Evolutionary conservation across 2,113 vertebrate species (phyloP).

Genomic region (Salvator merianae): DNA sequence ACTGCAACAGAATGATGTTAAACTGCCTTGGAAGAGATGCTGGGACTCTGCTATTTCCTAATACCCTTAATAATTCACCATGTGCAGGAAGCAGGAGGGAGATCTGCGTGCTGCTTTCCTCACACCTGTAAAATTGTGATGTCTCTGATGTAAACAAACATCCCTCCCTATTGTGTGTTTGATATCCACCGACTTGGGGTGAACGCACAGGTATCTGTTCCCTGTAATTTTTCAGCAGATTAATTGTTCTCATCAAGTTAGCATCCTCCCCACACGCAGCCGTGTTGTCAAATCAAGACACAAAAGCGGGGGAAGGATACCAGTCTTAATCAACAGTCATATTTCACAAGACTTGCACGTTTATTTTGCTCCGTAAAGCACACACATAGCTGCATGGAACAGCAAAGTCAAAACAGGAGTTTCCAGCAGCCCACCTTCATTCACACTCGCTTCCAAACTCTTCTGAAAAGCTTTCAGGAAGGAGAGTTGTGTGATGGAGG

Average conservation of each 20-base stretch:
- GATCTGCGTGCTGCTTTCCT: not conserved
- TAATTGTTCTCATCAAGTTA: not conserved
- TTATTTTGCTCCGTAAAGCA: not conserved
- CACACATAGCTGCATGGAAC: not conserved
- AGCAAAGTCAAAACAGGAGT: not conserved
- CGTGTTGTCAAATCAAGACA: not conserved
- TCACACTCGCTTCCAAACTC: too few species aligned
- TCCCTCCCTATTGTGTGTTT: not conserved
- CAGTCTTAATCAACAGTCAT: too few species aligned
- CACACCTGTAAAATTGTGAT: not conserved
- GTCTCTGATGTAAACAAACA: constrained; percentile 7
- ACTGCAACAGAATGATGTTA: not conserved
- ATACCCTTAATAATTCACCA: not conserved
- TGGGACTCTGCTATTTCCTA: not conserved
- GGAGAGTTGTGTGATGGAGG: too few species aligned
- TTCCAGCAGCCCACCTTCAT: not conserved
- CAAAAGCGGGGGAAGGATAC: not conserved
- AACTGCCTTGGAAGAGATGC: too few species aligned
- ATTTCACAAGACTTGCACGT: not conserved
- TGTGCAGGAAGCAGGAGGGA: not conserved
- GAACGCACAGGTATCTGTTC: not conserved
- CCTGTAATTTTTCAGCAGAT: constrained; percentile 9
- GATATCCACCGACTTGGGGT: not conserved
- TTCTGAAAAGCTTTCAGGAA: too few species aligned
- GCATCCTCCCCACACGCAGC: not conserved